Evolutionary conservation across 2,797 vertebrate genomes (phyloP), one percentile per base, ranked within the genome.

Genomic region (Acrossocheilus fasciatus): DNA sequence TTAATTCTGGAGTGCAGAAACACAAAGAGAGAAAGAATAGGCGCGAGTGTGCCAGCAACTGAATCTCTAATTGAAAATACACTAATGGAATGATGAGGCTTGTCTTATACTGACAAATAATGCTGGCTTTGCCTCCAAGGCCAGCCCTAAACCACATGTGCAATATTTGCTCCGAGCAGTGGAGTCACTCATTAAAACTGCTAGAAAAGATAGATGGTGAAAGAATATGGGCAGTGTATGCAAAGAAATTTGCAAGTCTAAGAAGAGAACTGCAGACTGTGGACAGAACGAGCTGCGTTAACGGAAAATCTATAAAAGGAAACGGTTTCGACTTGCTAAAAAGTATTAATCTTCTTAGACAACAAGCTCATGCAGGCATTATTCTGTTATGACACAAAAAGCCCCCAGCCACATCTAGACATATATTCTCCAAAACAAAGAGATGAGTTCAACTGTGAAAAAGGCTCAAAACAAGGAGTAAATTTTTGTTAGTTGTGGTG

Each of bases 1-100:
- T 88, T 91, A 70, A 89, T 89, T 62, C 82, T 76, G 74, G 52
- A 89, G 81, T 54, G 82, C 81, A 50, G 77, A 47, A 75, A 85
- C 82, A 81, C 68, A 83, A 84, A 52, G 68, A 36, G 47, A 45
- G 43, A 72, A 66, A 6, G 86, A 86, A 91, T 90, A 85, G 89
- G 83, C 84, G 91, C 59, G 83, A 66, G 81, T 39, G 36, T 73
- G 45, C 64, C 36, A 86, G 54, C 69, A 69, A 72, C 20, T 74
- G 82, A 69, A 86, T 52, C 57, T 84, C 45, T 81, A 70, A 82
- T n/a, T 82, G 41, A 85, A 85, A 64, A 45, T 59, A 30, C 18
- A 76, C 52, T 39, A 57, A 57, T n/a, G 20, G 57, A 84, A 62
- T 54, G 26, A 50, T 62, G 72, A 81, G 43, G 70, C 64, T 45